Conservation (phyloP, 92 coral and sea anemone species). For the Umimayanthus chanpuru region DNA sequence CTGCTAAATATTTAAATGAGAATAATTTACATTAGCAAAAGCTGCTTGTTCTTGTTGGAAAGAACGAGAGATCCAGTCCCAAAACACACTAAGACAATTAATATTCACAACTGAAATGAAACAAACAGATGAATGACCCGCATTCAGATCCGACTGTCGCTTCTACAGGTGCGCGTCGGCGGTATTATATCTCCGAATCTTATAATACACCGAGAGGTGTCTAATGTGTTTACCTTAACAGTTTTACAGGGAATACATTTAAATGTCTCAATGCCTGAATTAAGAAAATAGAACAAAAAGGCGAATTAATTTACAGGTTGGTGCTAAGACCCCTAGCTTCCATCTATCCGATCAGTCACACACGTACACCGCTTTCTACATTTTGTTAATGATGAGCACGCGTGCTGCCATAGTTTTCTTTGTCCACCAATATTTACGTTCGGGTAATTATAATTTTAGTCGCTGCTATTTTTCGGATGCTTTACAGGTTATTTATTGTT, state of each 20-base stretch:
- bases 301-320: constrained; percentile 14
- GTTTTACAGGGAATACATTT: constrained; percentile 18
- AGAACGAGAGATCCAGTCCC: not conserved
- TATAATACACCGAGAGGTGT: constrained; percentile 8
- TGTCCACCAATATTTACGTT: constrained; percentile 23
- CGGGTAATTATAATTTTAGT: not conserved
- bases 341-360: not conserved
- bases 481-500: constrained; percentile 36
- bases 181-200: not conserved
- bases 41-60: not conserved
- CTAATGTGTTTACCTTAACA: constrained; percentile 10
- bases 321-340: not conserved
- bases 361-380: constrained; percentile 14
- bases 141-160: constrained; percentile 13
- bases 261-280: constrained; percentile 16
- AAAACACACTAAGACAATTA: not conserved
- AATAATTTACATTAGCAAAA: not conserved
- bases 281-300: constrained; percentile 27
- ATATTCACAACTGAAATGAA: not conserved
- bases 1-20: not conserved
- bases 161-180: constrained; percentile 11
- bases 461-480: not conserved
- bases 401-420: not conserved
- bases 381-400: not conserved
- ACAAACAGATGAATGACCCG: not conserved